Conservation (phyloP, 92 coral and sea anemone genomes). For the Desmophyllum pertusum region DNA sequence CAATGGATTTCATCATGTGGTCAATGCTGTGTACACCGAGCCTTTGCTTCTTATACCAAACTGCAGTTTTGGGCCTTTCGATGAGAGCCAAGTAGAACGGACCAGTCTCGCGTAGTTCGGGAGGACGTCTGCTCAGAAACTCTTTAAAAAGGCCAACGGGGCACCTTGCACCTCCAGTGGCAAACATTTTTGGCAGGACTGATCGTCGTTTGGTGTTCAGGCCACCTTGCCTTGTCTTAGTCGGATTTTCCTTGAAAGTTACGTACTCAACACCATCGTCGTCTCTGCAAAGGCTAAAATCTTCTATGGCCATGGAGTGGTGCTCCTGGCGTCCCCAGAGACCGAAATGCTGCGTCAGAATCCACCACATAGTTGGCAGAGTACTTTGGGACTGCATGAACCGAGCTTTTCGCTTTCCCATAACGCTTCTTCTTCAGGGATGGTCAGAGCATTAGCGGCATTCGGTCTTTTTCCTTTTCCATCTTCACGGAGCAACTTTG, state of each 20-base stretch:
- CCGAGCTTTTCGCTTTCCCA: background rate
- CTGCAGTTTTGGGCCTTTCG: slow-evolving; percentile 1
- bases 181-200: slow-evolving; percentile 50
- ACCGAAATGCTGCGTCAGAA: slow-evolving; percentile 56
- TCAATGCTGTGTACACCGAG: slow-evolving; percentile 40
- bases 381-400: slow-evolving; percentile 18
- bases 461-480: slow-evolving; percentile 35
- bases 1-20: slow-evolving; percentile 9
- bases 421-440: background rate
- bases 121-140: slow-evolving; percentile 46
- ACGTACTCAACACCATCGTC: slow-evolving; percentile 50
- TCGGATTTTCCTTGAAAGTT: slow-evolving; percentile 36
- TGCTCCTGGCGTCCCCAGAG: background rate
- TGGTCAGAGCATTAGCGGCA: slow-evolving; percentile 21
- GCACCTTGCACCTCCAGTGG: slow-evolving; percentile 34
- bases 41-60: slow-evolving; percentile 24
- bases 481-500: slow-evolving; percentile 7
- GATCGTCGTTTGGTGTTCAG: slow-evolving; percentile 32
- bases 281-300: slow-evolving; percentile 18
- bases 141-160: slow-evolving; percentile 37
- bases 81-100: slow-evolving; percentile 35
- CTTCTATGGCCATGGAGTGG: background rate
- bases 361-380: slow-evolving; percentile 43
- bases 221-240: slow-evolving; percentile 50
- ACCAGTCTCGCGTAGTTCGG: slow-evolving; percentile 23